phyloP scores from a whole-genome alignment of 2,888 invertebrate species.

The Nymphalis c-album region DNA sequence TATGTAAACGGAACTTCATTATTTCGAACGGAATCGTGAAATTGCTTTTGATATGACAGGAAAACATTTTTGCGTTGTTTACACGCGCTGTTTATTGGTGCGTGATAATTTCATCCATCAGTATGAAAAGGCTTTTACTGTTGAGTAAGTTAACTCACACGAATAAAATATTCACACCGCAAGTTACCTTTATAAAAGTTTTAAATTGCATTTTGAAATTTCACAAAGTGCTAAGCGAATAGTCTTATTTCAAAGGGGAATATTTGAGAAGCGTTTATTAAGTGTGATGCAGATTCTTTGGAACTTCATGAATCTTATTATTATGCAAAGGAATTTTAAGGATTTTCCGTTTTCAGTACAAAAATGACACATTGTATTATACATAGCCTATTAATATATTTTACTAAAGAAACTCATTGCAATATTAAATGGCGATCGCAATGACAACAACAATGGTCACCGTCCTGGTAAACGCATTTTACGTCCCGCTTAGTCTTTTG shows the following conservation, averaged over 20 bases:
- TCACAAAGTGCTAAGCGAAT: not conserved
- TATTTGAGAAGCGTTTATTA: conserved; percentile 1
- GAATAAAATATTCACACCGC: conserved; percentile 34
- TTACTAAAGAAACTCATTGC: too few species aligned
- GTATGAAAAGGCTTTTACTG: conserved; percentile 39
- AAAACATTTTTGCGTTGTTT: conserved; percentile 25
- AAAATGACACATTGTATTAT: too few species aligned
- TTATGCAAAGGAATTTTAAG: not conserved
- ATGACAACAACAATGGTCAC: too few species aligned
- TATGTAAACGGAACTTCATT: conserved; percentile 4
- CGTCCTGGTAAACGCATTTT: too few species aligned
- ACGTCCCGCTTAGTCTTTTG: too few species aligned
- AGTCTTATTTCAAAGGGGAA: conserved; percentile 7
- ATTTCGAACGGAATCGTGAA: conserved; percentile 21
- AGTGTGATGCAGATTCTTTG: conserved; percentile 2
- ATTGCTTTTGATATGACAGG: conserved; percentile 26
- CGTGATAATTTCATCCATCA: conserved; percentile 40
- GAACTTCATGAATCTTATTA: not conserved
- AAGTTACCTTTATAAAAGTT: conserved; percentile 30
- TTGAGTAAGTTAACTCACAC: conserved; percentile 28
- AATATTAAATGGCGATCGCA: too few species aligned
- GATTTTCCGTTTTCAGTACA: not conserved
- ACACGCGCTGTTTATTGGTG: conserved; percentile 34
- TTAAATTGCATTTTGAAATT: conserved; percentile 28
- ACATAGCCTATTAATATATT: too few species aligned